Conservation (phyloP, 2,797 vertebrate genomes). For the Apogon talboti region DNA sequence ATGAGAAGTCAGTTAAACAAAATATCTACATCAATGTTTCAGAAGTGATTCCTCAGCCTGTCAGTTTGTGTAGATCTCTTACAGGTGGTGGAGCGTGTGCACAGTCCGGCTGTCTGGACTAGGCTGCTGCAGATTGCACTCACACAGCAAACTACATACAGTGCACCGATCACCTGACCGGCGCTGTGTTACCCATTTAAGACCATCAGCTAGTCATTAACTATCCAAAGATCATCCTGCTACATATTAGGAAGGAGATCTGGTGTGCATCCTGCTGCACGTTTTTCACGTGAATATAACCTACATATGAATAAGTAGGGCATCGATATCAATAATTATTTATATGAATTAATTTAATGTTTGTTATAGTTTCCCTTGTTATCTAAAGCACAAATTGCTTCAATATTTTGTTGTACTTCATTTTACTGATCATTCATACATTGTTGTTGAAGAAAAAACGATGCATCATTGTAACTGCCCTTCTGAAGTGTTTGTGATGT, state of each 20-base stretch:
- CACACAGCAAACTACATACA: conserved; percentile 3
- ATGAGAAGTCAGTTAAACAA: background rate
- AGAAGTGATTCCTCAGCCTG: background rate
- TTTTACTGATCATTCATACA: no score
- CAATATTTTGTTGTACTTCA: no score
- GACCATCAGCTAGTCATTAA: conserved; percentile 47
- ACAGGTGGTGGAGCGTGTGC: conserved; percentile 9
- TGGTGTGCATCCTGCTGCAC: conserved; percentile 28
- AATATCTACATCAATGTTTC: background rate
- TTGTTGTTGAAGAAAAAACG: no score
- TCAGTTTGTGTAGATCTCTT: background rate
- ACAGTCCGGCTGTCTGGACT: conserved; percentile 7
- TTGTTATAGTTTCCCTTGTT: no score
- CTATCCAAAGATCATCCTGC: conserved; percentile 25
- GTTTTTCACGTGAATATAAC: conserved; percentile 34
- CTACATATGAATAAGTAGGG: background rate
- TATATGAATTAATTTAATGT: no score
- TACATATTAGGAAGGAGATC: conserved; percentile 32
- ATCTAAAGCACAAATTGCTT: no score
- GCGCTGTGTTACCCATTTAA: conserved; percentile 43
- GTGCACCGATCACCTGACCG: conserved; percentile 48
- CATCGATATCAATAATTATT: no score
- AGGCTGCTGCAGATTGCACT: background rate
- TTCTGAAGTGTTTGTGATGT: no score
- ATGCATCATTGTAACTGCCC: no score